Evolutionary conservation across 2,113 vertebrate genomes (phyloP), one percentile per base, ranked within the genome.

Genomic region (Eurystomus gularis): DNA sequence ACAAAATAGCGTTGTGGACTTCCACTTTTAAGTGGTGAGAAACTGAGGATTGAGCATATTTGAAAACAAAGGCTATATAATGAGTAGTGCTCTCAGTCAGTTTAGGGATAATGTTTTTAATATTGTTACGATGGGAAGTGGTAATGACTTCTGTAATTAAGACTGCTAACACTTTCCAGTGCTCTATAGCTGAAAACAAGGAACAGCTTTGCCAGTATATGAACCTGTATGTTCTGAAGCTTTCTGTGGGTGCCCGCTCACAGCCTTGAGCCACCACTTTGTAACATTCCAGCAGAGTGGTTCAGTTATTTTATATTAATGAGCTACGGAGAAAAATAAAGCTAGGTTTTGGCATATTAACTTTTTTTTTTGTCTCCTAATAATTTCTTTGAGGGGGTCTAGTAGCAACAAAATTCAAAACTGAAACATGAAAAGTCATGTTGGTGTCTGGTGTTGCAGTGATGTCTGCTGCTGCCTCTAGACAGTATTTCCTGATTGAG

Each of bases 341-440:
- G 6, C 28, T 72, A 35, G 13, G 8, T 61, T 57, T 72, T 79
- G 28, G 10, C 57, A 24, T 37, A 35, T 65, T 40, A 52, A 35
- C 6, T 10, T 8, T 51, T 42, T 72, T 39, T 42, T 39, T 39
- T 42, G 0, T 1, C 2, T 33, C 9, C 3, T 3, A 17, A 18
- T 20, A 35, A 5, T 78, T 82, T 89, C 23, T 79, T 31, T 68
- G 52, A 55, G 57, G 52, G 66, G 46, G 29, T 24, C 7, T 33
- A 51, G 5, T 42, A 54, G 26, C 51, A 55, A 35, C 13, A 70
- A 58, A 73, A 72, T 40, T 54, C 15, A 23, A 49, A 86, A 72
- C 3, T 49, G 33, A 84, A 78, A 23, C 8, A 19, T 6, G 3
- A 25, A 39, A 75, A 33, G 7, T 60, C 35, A 10, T 1, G 1